phyloP scores from a whole-genome alignment of 2,113 vertebrate species.

The Formicarius rufipectus region DNA sequence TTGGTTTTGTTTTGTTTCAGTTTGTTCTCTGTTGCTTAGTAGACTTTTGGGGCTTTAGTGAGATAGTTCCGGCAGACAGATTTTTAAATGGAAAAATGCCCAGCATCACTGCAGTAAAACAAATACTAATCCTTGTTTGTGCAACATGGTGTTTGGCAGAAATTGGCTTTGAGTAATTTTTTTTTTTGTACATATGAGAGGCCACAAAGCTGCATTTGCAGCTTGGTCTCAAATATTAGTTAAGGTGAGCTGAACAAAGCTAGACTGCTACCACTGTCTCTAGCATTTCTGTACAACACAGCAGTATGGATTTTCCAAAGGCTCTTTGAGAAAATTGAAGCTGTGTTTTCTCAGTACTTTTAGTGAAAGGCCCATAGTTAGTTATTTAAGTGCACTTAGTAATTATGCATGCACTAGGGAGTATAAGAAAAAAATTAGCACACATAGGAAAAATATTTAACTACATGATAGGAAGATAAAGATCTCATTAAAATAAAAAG shows the following conservation, averaged over 20 bases:
- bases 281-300: neutral
- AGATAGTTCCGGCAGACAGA: neutral
- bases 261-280: neutral
- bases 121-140: neutral
- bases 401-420: neutral
- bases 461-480: neutral
- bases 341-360: neutral
- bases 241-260: neutral
- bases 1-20: slow-evolving; percentile 28
- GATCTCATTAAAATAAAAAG: slow-evolving; percentile 24
- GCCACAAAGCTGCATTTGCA: neutral
- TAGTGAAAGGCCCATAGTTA: neutral
- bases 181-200: neutral
- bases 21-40: slow-evolving; percentile 47
- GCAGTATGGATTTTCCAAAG: neutral
- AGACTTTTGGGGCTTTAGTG: neutral
- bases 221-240: neutral
- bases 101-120: neutral
- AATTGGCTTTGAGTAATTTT: neutral
- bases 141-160: neutral
- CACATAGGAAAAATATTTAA: neutral
- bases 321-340: neutral
- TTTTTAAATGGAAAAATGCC: neutral
- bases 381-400: neutral
- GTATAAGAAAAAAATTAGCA: neutral